Evolutionary conservation across 2,113 vertebrate species (phyloP).

Genomic region (Hippocampus abdominalis): DNA sequence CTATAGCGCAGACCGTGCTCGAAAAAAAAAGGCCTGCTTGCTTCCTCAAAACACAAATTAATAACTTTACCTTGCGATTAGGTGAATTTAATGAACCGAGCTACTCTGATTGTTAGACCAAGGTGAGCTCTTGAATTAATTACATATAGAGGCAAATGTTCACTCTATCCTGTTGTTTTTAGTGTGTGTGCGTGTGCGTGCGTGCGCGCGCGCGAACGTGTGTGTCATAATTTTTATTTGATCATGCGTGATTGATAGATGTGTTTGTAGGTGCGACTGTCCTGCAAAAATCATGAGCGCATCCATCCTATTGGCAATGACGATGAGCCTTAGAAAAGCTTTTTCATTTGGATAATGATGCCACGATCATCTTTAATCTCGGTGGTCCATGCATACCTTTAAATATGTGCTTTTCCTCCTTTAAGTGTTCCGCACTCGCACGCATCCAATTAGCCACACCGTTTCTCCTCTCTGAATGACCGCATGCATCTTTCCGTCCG

Average conservation of each 20-base stretch:
- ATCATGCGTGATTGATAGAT: slow-evolving; percentile 40
- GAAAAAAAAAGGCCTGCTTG: background rate
- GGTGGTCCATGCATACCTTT: slow-evolving; percentile 31
- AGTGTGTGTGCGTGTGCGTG: background rate
- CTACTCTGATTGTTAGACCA: slow-evolving; percentile 15
- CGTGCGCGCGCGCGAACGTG: too few relatives aligned
- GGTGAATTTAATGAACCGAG: slow-evolving; percentile 12
- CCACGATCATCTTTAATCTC: slow-evolving; percentile 54
- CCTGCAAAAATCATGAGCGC: slow-evolving; percentile 42
- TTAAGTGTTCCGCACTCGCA: background rate
- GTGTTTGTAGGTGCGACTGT: slow-evolving; percentile 27
- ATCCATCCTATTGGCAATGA: slow-evolving; percentile 51
- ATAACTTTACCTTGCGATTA: slow-evolving; percentile 17
- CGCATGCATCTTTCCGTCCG: slow-evolving; percentile 57
- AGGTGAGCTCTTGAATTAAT: slow-evolving; percentile 23
- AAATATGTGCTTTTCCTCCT: slow-evolving; percentile 20
- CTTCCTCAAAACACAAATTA: slow-evolving; percentile 1
- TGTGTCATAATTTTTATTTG: slow-evolving; percentile 16
- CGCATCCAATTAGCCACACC: slow-evolving; percentile 54
- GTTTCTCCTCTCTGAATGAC: slow-evolving; percentile 48
- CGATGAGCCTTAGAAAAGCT: slow-evolving; percentile 55
- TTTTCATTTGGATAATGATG: slow-evolving; percentile 50
- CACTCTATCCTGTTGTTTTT: background rate
- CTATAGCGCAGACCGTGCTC: background rate
- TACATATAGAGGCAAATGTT: slow-evolving; percentile 10